Conservation (phyloP, 2,888 invertebrate genomes). For the Aelia acuminata region DNA sequence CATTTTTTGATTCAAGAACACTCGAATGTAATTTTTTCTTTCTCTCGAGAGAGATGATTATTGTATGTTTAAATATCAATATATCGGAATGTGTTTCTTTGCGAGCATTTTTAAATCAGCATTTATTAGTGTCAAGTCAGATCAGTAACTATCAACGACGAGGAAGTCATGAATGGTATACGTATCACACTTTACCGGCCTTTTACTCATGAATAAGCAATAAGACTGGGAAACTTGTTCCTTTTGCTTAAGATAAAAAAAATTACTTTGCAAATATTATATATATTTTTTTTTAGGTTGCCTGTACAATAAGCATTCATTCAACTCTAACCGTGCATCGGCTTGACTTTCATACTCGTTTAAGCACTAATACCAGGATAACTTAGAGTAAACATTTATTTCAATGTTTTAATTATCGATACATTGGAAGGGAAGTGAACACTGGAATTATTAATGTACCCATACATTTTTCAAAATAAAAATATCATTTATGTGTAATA, state of each 20-base stretch:
- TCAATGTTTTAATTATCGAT: neutral
- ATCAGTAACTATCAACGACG: neutral
- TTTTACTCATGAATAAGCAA: neutral
- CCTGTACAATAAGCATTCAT: neutral
- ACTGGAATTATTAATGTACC: neutral
- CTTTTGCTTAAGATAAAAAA: neutral
- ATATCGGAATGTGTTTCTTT: too few species aligned
- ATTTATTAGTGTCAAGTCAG: neutral
- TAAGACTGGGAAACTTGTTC: neutral
- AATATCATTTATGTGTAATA: neutral
- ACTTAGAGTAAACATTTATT: neutral
- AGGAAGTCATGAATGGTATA: constrained; percentile 20
- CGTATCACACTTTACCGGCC: neutral
- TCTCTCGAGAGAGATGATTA: too few species aligned
- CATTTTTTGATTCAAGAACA: too few species aligned
- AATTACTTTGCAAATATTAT: neutral
- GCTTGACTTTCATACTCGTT: too few species aligned
- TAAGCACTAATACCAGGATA: too few species aligned
- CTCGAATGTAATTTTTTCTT: too few species aligned
- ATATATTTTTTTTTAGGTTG: neutral
- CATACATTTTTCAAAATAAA: neutral
- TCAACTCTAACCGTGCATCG: neutral
- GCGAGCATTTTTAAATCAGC: too few species aligned
- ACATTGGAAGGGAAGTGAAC: neutral
- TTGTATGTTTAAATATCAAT: too few species aligned